Evolutionary conservation across 2,113 vertebrate species (phyloP), one percentile per base, ranked within the genome.

Genomic region (Hemichromis elongatus): DNA sequence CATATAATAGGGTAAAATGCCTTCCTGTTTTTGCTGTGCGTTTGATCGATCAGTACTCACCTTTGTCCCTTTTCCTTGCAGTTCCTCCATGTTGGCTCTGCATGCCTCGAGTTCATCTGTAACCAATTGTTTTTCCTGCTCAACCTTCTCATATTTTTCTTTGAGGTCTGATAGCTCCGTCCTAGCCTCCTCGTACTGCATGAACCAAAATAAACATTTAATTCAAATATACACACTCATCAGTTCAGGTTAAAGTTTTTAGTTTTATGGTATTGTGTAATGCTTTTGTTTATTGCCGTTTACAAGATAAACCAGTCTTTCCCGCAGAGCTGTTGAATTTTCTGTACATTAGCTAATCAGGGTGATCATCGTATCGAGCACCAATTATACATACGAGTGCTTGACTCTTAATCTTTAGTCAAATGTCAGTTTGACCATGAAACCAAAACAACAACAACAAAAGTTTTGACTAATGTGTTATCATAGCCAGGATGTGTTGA

Each of bases 41-140:
- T 57, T 7, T 40, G 63, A 40, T 6, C 52, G 24, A 45, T 8
- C 5, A 30, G 42, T 4, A 96, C 98, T 97, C 95, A 99, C 99
- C 92, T 97, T 97, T 91, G 96, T 96, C 94, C 96, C 97, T 94
- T 98, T 99, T 85, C 99, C 98, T 96, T 97, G 96, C 30, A 99
- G 94, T 83, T 97, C 96, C 95, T 97, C 98, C 96, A 99, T 95
- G 93, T 95, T 97, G 81, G 96, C 97, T 96, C 98, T 98, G 96
- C 97, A 98, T 59, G 97, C 96, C 94, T 98, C 96, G 75, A 99
- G 97, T 89, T 99, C 97, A 84, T 97, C 97, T 7, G 93, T 63
- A 24, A 98, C 95, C 26, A 95, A 94, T 61, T 97, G 96, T 82
- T 99, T 99, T 93, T 99, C 97, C 89, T 98, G 96, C 91, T 98